These are phyloP conservation scores for Drosophila paranaensis DNA, from an alignment of 2,888 invertebrate species.

Conservation along the genomic window DNA sequence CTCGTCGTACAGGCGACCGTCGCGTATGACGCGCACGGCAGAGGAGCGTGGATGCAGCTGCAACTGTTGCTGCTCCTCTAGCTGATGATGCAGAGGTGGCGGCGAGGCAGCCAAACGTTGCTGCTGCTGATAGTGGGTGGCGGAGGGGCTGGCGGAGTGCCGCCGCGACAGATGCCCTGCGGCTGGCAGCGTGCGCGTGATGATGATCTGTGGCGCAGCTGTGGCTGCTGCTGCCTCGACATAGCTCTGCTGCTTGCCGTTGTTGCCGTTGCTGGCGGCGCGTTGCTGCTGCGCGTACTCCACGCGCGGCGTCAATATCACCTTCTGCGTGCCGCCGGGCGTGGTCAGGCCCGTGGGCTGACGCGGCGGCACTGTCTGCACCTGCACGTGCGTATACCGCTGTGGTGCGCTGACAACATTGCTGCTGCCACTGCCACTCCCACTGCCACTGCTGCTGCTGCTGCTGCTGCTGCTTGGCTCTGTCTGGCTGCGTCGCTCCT, in stretches of 20 bases:
- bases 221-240: constrained; percentile 47
- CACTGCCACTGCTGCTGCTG: constrained; percentile 29
- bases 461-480: constrained; percentile 46
- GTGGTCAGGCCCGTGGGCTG: constrained; percentile 73
- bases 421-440: constrained; percentile 21
- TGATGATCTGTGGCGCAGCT: constrained; percentile 81
- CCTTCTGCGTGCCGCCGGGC: constrained; percentile 81
- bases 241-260: constrained; percentile 61
- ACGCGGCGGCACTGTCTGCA: constrained; percentile 81
- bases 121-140: constrained; percentile 65
- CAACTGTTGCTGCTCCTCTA: constrained; percentile 32
- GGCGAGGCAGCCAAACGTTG: constrained; percentile 28
- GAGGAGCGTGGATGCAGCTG: constrained; percentile 11
- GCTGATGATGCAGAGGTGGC: constrained; percentile 41
- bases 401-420: constrained; percentile 39
- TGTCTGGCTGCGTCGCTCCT: constrained; percentile 31
- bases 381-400: constrained; percentile 82
- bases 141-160: constrained; percentile 80
- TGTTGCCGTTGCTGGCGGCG: constrained; percentile 9
- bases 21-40: constrained; percentile 84
- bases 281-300: constrained; percentile 77
- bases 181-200: constrained; percentile 75
- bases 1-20: constrained; percentile 84
- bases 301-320: constrained; percentile 82
- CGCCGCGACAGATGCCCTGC: constrained; percentile 70